Conservation (phyloP, 2,888 invertebrate genomes). For the Dolichomitus sp. region DNA sequence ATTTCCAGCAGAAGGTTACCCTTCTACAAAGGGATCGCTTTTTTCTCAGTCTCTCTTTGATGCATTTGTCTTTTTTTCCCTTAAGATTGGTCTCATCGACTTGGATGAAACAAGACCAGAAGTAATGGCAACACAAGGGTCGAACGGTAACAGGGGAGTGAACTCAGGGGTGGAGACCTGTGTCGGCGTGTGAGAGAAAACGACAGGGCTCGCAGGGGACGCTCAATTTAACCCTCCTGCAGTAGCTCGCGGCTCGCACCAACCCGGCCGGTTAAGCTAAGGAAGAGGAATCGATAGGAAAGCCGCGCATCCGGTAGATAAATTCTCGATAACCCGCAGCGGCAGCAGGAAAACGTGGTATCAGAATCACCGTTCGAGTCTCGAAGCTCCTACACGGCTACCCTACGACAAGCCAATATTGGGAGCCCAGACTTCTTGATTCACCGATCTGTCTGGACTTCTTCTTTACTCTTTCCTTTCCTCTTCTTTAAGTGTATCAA, state of each 20-base stretch:
- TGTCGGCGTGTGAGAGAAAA: constrained; percentile 37
- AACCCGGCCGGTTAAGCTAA: constrained; percentile 67
- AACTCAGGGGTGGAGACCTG: constrained; percentile 14
- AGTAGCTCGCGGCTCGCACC: constrained; percentile 35
- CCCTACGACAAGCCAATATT: constrained; percentile 14
- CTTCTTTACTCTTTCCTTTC: neutral
- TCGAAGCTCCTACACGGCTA: neutral
- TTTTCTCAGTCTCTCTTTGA: constrained; percentile 6
- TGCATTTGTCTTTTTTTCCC: neutral
- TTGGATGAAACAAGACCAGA: constrained; percentile 37
- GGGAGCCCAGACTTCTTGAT: neutral
- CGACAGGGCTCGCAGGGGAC: constrained; percentile 76
- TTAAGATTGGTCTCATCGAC: constrained; percentile 28
- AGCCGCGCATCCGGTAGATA: constrained; percentile 76
- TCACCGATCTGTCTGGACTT: neutral
- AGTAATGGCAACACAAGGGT: constrained; percentile 44
- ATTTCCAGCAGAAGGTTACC: neutral
- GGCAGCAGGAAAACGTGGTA: constrained; percentile 13
- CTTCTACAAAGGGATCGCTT: constrained; percentile 32
- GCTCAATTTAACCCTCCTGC: constrained; percentile 77
- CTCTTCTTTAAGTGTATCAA: neutral
- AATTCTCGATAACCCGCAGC: constrained; percentile 74
- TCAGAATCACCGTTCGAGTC: constrained; percentile 6
- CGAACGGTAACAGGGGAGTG: constrained; percentile 37
- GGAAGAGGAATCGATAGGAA: constrained; percentile 76